Percentiles rank a stretch among this genome's conserved stretches.
phyloP scores from a whole-genome alignment of 2,797 vertebrate genomes.

The Falco rusticolus region DNA sequence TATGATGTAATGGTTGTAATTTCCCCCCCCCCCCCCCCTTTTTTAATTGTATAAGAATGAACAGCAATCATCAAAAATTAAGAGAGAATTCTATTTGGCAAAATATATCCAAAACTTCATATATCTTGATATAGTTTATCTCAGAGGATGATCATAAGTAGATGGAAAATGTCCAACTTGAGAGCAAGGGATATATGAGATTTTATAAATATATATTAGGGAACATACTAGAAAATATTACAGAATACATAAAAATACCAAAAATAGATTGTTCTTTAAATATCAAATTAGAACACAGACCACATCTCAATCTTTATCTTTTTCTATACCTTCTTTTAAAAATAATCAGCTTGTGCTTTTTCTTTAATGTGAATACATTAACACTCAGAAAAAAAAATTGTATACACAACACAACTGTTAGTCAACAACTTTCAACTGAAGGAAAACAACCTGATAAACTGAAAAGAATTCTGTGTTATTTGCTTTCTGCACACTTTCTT shows the following conservation, averaged over 20 bases:
- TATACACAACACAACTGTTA: not conserved
- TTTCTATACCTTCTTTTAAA: not conserved
- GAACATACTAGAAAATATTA: not conserved
- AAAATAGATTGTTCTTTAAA: not conserved
- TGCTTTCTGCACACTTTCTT: not conserved
- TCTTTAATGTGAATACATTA: not conserved
- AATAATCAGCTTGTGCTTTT: not conserved
- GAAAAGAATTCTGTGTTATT: not conserved
- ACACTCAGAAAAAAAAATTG: not conserved
- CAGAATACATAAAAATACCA: not conserved
- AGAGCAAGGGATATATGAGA: not conserved
- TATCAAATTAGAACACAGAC: not conserved
- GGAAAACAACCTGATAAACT: not conserved
- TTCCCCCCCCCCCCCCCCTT: rapidly evolving
- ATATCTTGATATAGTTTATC: not conserved
- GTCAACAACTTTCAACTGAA: not conserved
- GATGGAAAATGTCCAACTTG: not conserved
- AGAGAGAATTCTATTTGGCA: not conserved
- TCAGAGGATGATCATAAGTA: not conserved
- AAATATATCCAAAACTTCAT: not conserved
- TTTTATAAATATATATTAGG: not conserved
- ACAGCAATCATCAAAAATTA: not conserved
- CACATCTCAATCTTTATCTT: not conserved
- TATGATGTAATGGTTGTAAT: not conserved
- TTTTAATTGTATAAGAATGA: not conserved